These are phyloP conservation scores for Junonia oenone DNA, from an alignment of 2,888 invertebrate genomes.

Conservation along the genomic window DNA sequence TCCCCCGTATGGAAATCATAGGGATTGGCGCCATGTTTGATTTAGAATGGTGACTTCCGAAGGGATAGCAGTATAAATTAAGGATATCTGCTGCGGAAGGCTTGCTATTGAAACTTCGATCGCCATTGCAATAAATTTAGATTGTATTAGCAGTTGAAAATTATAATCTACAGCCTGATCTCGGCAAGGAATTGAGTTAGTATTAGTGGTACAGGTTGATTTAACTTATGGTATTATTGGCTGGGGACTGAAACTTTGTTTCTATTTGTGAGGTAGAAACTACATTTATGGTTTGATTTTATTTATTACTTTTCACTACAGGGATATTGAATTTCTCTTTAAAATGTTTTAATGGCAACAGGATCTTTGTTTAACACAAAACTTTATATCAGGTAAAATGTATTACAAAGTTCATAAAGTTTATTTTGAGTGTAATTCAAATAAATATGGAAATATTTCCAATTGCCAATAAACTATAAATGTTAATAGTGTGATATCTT, in stretches of 20 bases:
- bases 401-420: too few species aligned
- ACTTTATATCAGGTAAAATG: too few species aligned
- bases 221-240: not conserved
- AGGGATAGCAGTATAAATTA: constrained; percentile 55
- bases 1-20: constrained; percentile 46
- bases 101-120: constrained; percentile 45
- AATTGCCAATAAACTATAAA: not conserved
- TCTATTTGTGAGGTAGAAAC: not conserved
- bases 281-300: too few species aligned
- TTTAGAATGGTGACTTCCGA: constrained; percentile 73
- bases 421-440: too few species aligned
- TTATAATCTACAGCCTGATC: constrained; percentile 15
- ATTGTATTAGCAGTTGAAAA: constrained; percentile 21
- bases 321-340: too few species aligned
- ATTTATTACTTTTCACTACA: too few species aligned
- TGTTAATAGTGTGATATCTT: not conserved
- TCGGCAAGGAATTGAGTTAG: constrained; percentile 2
- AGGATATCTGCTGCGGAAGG: constrained; percentile 53
- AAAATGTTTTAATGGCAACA: too few species aligned
- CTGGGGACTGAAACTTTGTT: not conserved
- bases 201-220: constrained; percentile 3
- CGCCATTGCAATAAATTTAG: constrained; percentile 56
- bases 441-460: not conserved
- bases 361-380: too few species aligned
- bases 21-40: constrained; percentile 65